Base-by-base conservation (phyloP, 2,797 vertebrate species). In the Squalus acanthias region DNA sequence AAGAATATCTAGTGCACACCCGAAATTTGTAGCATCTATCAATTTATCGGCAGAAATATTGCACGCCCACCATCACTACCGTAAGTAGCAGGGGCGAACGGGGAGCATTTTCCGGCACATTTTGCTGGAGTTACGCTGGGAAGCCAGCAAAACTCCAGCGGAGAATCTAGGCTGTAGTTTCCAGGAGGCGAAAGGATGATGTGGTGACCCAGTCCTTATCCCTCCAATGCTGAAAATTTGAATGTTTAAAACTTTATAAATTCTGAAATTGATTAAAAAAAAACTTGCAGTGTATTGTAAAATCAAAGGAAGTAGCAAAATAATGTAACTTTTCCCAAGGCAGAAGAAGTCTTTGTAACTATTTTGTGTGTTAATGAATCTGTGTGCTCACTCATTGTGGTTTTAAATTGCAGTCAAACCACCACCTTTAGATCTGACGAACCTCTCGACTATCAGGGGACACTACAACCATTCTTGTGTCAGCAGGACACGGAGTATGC, bases 381-480 rank as follows among this genome's bases (percentile, higher is more conserved):
- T 72, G 4, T 8, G 29, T 74, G 22, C 46, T 72, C 46, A 70
- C 50, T 2, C 26, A 33, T 57, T 95, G 26, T 57, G 67, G 13
- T 95, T 39, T 95, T 97, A 15, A n/a, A 53, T 96, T 97, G 29
- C 97, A 99, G 99, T 97, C 96, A 98, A 98, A 96, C 99, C 99
- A 4, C 99, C 99, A 72, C 99, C 99, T 5, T 98, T 99, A 96
- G 99, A 99, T 97, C 97, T 99, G 97, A 98, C 98, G 96, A 99
- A 97, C 96, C 98, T 99, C 96, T 99, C 99, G 95, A 99, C 99
- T 13, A 99, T 99, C 97, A 98, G 98, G 96, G 99, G 99, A 96
- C 98, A 97, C 96, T 97, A 98, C 96, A 97, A 97, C 96, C 99
- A 99, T 53, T 94, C 98, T 57, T 97, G 98, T 8, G 97, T 99